A percentile compares a stretch with the other conserved stretches of the same genome.
Evolutionary conservation across 2,888 invertebrate species (phyloP).

Genomic region (Plusia festucae): DNA sequence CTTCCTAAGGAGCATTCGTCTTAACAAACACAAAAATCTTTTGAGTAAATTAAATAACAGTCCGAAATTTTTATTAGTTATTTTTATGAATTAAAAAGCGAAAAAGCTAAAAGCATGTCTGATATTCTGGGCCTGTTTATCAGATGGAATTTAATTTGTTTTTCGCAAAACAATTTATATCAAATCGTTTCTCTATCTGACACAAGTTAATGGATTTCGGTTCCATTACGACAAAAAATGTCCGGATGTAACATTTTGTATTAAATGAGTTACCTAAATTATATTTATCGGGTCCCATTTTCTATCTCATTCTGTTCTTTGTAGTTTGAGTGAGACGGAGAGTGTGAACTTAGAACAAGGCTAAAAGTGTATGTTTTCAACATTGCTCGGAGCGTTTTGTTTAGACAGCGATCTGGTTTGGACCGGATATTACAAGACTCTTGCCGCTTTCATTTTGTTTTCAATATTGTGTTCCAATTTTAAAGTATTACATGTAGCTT

Average conservation of each 20-base stretch:
- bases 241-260: constrained; percentile 2
- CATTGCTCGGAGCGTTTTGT: constrained; percentile 59
- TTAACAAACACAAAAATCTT: background rate
- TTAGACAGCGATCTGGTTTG: constrained; percentile 57
- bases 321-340: constrained; percentile 19
- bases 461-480: constrained; percentile 53
- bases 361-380: constrained; percentile 45
- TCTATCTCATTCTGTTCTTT: constrained; percentile 9
- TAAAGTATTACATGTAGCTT: constrained; percentile 30
- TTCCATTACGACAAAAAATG: constrained; percentile 1
- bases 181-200: constrained; percentile 4
- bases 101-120: constrained; percentile 1
- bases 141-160: constrained; percentile 4
- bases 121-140: background rate
- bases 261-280: constrained; percentile 5
- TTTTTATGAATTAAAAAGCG: background rate
- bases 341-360: constrained; percentile 26
- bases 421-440: constrained; percentile 75
- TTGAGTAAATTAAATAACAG: background rate
- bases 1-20: background rate
- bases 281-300: background rate
- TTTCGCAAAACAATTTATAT: constrained; percentile 4
- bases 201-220: constrained; percentile 2
- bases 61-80: background rate
- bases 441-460: constrained; percentile 53